phyloP scores from a whole-genome alignment of 2,113 vertebrate species.

The Chloropsis cyanopogon region DNA sequence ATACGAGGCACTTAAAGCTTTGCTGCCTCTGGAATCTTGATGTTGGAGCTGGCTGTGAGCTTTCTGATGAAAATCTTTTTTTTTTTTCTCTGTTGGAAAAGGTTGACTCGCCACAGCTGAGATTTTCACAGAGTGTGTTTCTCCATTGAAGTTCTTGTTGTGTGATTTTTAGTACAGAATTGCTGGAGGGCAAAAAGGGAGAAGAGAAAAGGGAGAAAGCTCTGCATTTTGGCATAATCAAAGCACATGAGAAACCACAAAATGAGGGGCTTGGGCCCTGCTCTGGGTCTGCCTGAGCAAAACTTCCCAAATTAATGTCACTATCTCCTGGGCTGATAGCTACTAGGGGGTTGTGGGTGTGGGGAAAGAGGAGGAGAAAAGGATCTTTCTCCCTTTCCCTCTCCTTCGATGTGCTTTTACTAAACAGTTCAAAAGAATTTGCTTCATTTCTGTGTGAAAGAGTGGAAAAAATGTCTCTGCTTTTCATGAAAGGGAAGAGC shows the following conservation, averaged over 20 bases:
- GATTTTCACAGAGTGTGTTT: background rate
- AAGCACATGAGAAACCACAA: background rate
- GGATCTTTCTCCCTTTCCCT: background rate
- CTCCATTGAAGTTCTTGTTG: background rate
- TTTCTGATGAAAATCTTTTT: background rate
- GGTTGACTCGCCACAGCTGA: background rate
- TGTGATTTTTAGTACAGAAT: background rate
- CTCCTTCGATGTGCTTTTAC: background rate
- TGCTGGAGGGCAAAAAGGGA: background rate
- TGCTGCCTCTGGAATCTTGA: background rate
- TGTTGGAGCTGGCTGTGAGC: background rate
- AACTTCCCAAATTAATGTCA: background rate
- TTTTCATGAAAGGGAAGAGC: background rate
- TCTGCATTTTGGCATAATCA: background rate
- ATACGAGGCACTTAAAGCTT: slow-evolving; percentile 19
- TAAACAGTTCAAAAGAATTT: background rate
- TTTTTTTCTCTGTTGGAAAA: background rate
- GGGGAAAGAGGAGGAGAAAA: background rate
- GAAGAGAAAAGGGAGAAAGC: background rate
- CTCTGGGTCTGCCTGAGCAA: background rate
- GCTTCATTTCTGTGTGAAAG: background rate
- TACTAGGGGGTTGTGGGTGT: background rate
- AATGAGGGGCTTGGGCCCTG: background rate
- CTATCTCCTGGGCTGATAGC: rapidly evolving
- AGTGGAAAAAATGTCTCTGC: background rate